phyloP scores from a whole-genome alignment of 2,113 vertebrate genomes.

The Haemorhous mexicanus region DNA sequence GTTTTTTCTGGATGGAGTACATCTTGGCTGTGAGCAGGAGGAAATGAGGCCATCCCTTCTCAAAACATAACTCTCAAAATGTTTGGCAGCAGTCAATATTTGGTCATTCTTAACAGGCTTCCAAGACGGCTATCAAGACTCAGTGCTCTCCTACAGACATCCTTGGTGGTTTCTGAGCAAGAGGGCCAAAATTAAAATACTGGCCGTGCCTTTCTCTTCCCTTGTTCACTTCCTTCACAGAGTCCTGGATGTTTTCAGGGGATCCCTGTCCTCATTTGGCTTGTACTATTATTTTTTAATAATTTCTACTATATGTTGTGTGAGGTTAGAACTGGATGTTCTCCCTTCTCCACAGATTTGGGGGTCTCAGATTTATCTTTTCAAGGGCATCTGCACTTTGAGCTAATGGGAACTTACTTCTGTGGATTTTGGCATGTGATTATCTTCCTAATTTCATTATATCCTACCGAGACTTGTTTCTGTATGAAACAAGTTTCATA shows the following conservation, averaged over 20 bases:
- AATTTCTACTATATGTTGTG: not conserved
- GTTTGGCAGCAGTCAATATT: not conserved
- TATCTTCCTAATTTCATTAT: not conserved
- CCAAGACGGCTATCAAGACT: not conserved
- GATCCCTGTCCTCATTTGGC: not conserved
- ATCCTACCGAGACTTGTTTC: not conserved
- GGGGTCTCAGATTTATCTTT: not conserved
- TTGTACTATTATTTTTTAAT: not conserved
- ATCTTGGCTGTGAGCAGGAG: conserved; percentile 19
- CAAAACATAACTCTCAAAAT: conserved; percentile 3
- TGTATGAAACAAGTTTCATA: not conserved
- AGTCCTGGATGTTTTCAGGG: not conserved
- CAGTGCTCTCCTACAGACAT: not conserved
- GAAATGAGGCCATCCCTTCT: conserved; percentile 44
- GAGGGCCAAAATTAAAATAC: not conserved
- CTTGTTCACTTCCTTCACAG: not conserved
- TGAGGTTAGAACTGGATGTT: not conserved
- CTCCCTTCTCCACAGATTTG: not conserved
- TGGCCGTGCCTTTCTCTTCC: not conserved
- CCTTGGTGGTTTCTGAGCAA: not conserved
- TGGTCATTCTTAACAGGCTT: not conserved
- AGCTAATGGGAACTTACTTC: not conserved
- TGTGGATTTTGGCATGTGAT: not conserved
- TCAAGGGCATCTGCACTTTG: not conserved
- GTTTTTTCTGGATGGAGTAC: conserved; percentile 47